Evolutionary conservation across 2,888 invertebrate species (phyloP).

Genomic region (Flexamia atlantica): DNA sequence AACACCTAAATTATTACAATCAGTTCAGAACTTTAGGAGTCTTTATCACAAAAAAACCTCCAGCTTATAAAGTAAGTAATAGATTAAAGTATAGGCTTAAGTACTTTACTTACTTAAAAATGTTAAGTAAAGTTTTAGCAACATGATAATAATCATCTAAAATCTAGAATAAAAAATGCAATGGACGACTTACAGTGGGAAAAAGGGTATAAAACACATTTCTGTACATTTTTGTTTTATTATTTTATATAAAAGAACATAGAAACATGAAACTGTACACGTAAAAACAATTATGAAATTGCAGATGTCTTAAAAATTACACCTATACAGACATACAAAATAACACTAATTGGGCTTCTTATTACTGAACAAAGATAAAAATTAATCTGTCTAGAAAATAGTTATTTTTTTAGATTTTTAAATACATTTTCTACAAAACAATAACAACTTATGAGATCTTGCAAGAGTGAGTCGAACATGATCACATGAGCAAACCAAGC

Average conservation of each 20-base stretch:
- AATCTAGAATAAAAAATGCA: too few relatives aligned
- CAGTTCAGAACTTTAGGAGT: too few relatives aligned
- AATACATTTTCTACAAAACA: constrained; percentile 34
- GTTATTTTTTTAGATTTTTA: constrained; percentile 53
- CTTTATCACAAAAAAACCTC: too few relatives aligned
- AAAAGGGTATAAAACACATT: not conserved
- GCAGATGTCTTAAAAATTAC: constrained; percentile 58
- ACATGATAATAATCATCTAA: too few relatives aligned
- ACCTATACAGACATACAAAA: constrained; percentile 57
- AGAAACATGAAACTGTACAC: constrained; percentile 63
- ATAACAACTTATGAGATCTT: constrained; percentile 58
- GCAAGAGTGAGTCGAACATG: constrained; percentile 28
- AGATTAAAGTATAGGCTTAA: too few relatives aligned
- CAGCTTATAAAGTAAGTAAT: too few relatives aligned
- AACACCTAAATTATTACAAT: too few relatives aligned
- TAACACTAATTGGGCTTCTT: constrained; percentile 47
- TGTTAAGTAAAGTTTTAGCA: too few relatives aligned
- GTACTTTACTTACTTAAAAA: too few relatives aligned
- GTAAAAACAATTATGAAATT: constrained; percentile 61
- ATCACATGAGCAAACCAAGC: constrained; percentile 54
- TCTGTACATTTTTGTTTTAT: constrained; percentile 57
- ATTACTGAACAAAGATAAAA: constrained; percentile 43
- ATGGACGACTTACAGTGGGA: not conserved
- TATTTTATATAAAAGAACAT: constrained; percentile 61
- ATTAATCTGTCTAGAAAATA: constrained; percentile 53